Percentiles rank a stretch among this genome's conserved stretches.
phyloP scores from a whole-genome alignment of 2,888 invertebrate genomes.

The Drosophila cyrtoloma region DNA sequence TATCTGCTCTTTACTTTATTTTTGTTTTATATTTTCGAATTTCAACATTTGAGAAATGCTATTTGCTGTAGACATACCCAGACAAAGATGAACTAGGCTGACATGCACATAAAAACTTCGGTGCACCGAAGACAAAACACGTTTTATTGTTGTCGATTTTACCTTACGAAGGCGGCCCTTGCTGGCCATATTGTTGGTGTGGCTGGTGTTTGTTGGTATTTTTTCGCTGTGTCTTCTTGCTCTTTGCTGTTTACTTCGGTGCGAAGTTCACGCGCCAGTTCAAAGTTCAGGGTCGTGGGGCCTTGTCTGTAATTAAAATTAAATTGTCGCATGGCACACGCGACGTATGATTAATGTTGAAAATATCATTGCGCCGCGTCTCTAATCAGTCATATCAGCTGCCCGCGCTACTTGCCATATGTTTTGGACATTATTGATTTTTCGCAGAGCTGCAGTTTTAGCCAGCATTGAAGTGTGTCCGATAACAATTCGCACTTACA shows the following conservation, averaged over 20 bases:
- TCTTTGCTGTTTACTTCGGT: slow-evolving; percentile 30
- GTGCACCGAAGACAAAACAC: background rate
- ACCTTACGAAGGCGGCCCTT: slow-evolving; percentile 69
- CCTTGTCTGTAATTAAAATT: slow-evolving; percentile 55
- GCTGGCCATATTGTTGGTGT: slow-evolving; percentile 60
- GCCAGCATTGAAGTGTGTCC: slow-evolving; percentile 3
- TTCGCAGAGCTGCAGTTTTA: slow-evolving; percentile 51
- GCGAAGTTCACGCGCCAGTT: slow-evolving; percentile 69
- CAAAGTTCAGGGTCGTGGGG: slow-evolving; percentile 71
- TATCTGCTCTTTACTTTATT: background rate
- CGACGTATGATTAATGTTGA: slow-evolving; percentile 69
- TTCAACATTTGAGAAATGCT: background rate
- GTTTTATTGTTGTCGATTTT: slow-evolving; percentile 28
- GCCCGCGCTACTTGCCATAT: slow-evolving; percentile 49
- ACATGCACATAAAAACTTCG: background rate
- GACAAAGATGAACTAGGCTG: background rate
- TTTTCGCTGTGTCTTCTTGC: slow-evolving; percentile 10
- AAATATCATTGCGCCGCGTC: slow-evolving; percentile 9
- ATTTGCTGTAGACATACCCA: background rate
- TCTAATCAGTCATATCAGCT: slow-evolving; percentile 55
- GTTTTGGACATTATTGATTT: slow-evolving; percentile 64
- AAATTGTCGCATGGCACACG: slow-evolving; percentile 65
- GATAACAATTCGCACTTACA: background rate
- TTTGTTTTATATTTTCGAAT: background rate
- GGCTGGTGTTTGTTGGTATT: slow-evolving; percentile 2